Evolutionary conservation across 2,113 vertebrate species (phyloP), one percentile per base, ranked within the genome.

Genomic region (Pachypanchax playfairii): DNA sequence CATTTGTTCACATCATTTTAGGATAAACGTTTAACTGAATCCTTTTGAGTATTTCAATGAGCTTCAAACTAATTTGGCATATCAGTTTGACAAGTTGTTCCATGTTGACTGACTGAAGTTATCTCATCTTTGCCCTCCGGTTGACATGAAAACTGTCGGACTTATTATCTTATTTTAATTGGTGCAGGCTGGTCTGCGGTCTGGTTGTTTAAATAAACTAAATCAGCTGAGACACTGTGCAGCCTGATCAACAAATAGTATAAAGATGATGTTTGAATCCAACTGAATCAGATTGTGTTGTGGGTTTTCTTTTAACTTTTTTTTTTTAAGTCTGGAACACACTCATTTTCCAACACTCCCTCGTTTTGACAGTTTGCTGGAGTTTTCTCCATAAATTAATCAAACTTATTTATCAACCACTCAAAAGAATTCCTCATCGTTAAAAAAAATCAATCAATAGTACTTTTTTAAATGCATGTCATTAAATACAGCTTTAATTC

Each of bases 81-180:
- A 20, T 42, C 11, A 44, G 25, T 25, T 17, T 24, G 31, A 20
- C 39, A 17, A n/a, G n/a, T 28, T 54, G 18, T 54, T 18, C 46
- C 55, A 25, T 1, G 20, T 50, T 59, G 65, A 29, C 53, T 44
- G 33, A 35, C 70, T 65, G n/a, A 6, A 15, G 26, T 65, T 49
- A 42, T 56, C 42, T 70, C 64, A 36, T 44, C 61, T 39, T 42
- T 68, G 55, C 69, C 69, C 79, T 52, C 39, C 44, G 58, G 50
- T 51, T 66, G 78, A 83, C 72, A 76, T 52, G 87, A 90, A 85
- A 81, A 89, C 70, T 36, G 0, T 25, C 4, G 43, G 59, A 58
- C 85, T 89, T 88, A 90, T 91, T 87, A 88, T 82, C 86, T 84
- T 83, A 1, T 88, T 87, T 87, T 91, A 91, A 92, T 90, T 91